Evolutionary conservation across 1,140 invertebrate genomes (phyloP), one percentile per base, ranked within the genome.

Genomic region (Magallana gigas): DNA sequence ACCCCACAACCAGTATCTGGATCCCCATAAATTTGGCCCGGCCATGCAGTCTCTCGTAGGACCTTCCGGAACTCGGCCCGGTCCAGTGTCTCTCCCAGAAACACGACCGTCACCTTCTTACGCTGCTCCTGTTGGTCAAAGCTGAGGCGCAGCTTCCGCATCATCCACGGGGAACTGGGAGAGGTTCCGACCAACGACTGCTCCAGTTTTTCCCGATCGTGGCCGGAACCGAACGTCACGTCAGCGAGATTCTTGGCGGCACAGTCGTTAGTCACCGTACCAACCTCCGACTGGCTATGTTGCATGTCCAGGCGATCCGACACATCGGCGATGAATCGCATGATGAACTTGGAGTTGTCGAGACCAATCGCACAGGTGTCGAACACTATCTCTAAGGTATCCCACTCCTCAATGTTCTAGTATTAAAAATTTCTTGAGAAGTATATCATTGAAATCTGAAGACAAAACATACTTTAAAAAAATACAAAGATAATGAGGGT

Each of bases 311-410:
- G 86, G 9, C 86, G n/a, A 7, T 60, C 48, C 12, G 81, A n/a
- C 3, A 87, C 60, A 36, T 64, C 57, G n/a, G 81, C 82, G 9
- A 87, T 36, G 16, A 87, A 62, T 1, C 82, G n/a, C 81, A 87
- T 57, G 18, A 87, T 64, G n/a, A 84, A 87, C 8, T 84, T 83
- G 1, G 82, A 81, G 58, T 87, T 87, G n/a, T 87, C 86, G 8
- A 64, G 9, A 18, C 86, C 86, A 8, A 87, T 76, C 0, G 81
- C 80, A 14, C 62, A 60, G 3, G 86, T 84, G 82, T 87, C 86
- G 0, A 87, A 36, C n/a, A 62, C 81, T 4, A 29, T 57, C 9
- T 60, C 62, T 48, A 87, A 29, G 86, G 57, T 16, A 64, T 59
- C 14, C 23, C 23, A 23, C 23, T 23, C 23, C 23, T 23, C 23